A percentile compares a stretch with the other conserved stretches of the same genome.
phyloP scores from a whole-genome alignment of 2,888 invertebrate species.

The Pegoplata infirma region DNA sequence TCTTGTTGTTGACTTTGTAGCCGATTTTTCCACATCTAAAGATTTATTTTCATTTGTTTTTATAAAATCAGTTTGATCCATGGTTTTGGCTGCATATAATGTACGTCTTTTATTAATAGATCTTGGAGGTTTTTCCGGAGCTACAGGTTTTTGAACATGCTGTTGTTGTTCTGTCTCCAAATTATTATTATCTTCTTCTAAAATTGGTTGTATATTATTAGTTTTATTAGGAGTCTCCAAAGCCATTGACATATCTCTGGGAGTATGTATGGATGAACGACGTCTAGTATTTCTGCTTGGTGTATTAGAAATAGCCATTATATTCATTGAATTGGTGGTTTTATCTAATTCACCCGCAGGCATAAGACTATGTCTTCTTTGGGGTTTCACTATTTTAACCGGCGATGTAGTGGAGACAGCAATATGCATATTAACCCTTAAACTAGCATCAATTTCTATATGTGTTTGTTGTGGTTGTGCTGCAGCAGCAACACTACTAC shows the following conservation, averaged over 20 bases:
- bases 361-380: constrained; percentile 44
- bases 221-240: constrained; percentile 22
- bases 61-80: constrained; percentile 53
- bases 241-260: constrained; percentile 49
- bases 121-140: not conserved
- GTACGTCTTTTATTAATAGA: constrained; percentile 54
- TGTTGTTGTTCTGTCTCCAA: not conserved
- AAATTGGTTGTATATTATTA: constrained; percentile 40
- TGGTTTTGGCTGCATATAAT: constrained; percentile 59
- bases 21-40: constrained; percentile 12
- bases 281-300: constrained; percentile 61
- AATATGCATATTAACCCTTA: not conserved
- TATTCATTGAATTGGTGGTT: constrained; percentile 22
- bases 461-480: constrained; percentile 7
- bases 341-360: constrained; percentile 31
- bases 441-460: constrained; percentile 1
- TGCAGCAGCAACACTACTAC: constrained; percentile 34
- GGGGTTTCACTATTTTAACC: not conserved
- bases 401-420: not conserved
- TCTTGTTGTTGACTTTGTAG: constrained; percentile 44
- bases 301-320: constrained; percentile 29
- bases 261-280: constrained; percentile 65
- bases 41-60: constrained; percentile 28
- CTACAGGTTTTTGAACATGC: not conserved
- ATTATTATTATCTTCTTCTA: constrained; percentile 56